A percentile compares a stretch with the other conserved stretches of the same genome.
These are phyloP conservation scores for Rhinella marina DNA, from an alignment of 2,797 vertebrate genomes.

Conservation along the genomic window DNA sequence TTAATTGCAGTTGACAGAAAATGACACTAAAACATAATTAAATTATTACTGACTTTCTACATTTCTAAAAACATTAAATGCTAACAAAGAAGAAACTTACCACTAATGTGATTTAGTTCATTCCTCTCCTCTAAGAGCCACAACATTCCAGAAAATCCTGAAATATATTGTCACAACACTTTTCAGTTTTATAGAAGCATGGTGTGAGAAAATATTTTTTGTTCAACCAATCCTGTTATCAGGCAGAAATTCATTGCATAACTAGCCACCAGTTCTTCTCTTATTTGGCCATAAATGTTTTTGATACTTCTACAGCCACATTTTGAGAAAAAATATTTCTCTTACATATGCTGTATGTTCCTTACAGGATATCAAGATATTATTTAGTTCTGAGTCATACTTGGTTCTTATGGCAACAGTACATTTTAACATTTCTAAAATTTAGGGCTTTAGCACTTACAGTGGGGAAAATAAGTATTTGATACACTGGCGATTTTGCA, in stretches of 20 bases:
- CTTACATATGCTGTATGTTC: background rate
- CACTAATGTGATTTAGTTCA: constrained; percentile 64
- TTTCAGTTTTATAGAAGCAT: constrained; percentile 61
- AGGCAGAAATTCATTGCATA: background rate
- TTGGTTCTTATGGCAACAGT: background rate
- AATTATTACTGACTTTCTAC: constrained; percentile 64
- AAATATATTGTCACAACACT: constrained; percentile 63
- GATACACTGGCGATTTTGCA: no score
- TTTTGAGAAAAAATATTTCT: background rate
- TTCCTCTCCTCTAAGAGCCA: constrained; percentile 66
- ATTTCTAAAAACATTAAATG: constrained; percentile 64
- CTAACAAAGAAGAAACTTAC: constrained; percentile 66
- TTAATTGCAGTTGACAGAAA: constrained; percentile 46
- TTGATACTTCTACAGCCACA: background rate
- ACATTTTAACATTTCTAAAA: background rate
- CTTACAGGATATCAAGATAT: background rate
- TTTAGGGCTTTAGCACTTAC: no score
- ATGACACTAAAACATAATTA: constrained; percentile 56
- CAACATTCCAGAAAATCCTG: constrained; percentile 68
- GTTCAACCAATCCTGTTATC: background rate
- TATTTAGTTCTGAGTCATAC: background rate
- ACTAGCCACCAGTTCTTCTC: constrained; percentile 4
- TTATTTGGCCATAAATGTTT: constrained; percentile 42
- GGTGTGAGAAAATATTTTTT: constrained; percentile 38
- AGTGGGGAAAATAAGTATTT: no score